Evolutionary conservation across 2,888 invertebrate genomes (phyloP), one percentile per base, ranked within the genome.

Genomic region (Zele albiditarsus): DNA sequence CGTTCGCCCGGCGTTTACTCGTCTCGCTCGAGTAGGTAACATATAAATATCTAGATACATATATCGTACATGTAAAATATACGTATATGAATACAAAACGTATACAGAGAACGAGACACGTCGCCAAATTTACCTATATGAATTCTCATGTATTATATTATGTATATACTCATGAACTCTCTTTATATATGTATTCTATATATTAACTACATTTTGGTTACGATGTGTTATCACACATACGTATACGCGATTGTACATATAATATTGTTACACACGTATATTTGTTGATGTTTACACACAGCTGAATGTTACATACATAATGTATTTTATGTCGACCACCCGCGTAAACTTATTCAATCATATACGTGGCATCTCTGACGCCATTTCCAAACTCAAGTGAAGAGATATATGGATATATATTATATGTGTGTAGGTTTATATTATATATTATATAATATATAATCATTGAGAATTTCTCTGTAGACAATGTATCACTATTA

Each of bases 1-100:
- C 78, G 65, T 65, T 83, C 80, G 79, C 82, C 46, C 65, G 63
- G 10, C 63, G 33, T 71, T 46, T 58, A 73, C 70, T 38, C 60
- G 72, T 71, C 73, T 76, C 72, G 74, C 66, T 72, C 46, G 23
- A 42, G 80, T 85, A 84, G 84, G 84, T 86, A 83, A 87, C 85
- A 86, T 84, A 84, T 85, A 83, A 83, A 82, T 85, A 85, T 86
- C 84, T 73, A 78, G 6, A n/a, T 20, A 53, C 10, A 53, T 53
- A 46, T n/a, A 46, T 3, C 16, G 4, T 3, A 23, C n/a, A 53
- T 8, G 8, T 53, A 53, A 20, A 20, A 20, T n/a, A 23, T 6
- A 53, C 5, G 46, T 14, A 46, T 5, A 46, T 53, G n/a, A 53
- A 53, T 20, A 20, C 53, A 53, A 53, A 53, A 53, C 16, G 20